phyloP scores from a whole-genome alignment of 2,797 vertebrate genomes.

The Gouania willdenowi region DNA sequence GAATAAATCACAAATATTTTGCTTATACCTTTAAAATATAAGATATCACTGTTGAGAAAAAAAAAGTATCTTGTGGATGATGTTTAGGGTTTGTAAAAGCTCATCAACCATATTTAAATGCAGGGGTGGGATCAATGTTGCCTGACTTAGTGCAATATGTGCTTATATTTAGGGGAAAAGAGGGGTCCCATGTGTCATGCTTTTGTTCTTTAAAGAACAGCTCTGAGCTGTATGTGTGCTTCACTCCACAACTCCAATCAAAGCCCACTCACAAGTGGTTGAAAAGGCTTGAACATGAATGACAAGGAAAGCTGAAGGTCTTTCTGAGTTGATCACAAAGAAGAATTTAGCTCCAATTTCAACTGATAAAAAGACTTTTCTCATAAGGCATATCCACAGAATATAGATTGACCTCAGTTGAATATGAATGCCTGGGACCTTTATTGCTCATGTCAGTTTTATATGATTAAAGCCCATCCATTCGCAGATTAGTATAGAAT shows the following conservation, averaged over 20 bases:
- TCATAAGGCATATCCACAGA: constrained; percentile 16
- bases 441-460: constrained; percentile 14
- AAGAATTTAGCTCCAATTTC: constrained; percentile 31
- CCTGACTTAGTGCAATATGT: too few species aligned
- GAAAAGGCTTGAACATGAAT: constrained; percentile 30
- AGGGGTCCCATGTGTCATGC: too few species aligned
- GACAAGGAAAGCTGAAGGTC: constrained; percentile 21
- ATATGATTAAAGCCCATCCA: constrained; percentile 20
- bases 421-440: constrained; percentile 19
- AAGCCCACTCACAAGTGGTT: constrained; percentile 24
- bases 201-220: constrained; percentile 31
- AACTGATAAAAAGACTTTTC: constrained; percentile 35
- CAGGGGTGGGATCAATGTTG: too few species aligned
- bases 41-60: too few species aligned
- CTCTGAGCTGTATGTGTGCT: constrained; percentile 22
- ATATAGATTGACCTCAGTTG: constrained; percentile 18
- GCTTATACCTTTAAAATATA: too few species aligned
- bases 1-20: too few species aligned
- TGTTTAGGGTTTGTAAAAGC: too few species aligned
- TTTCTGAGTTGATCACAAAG: constrained; percentile 37
- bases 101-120: too few species aligned
- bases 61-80: too few species aligned
- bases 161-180: too few species aligned
- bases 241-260: constrained; percentile 20
- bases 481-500: too few species aligned